Conservation (phyloP, 30 jellyfish, hydroid and myxozoan genomes). For the Aurelia coerulea region DNA sequence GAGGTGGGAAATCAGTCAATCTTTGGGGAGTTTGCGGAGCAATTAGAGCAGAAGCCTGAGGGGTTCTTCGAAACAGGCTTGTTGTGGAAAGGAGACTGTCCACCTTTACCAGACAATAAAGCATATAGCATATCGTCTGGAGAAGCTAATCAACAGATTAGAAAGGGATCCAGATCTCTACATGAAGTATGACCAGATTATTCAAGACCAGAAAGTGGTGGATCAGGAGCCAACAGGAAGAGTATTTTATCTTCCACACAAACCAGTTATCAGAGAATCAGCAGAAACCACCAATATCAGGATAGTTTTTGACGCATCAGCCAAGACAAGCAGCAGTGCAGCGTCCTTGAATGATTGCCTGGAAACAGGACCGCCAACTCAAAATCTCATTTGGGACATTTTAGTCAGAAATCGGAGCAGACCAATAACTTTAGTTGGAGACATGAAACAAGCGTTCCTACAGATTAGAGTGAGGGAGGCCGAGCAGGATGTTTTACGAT, state of each 20-base stretch:
- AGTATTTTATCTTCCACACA: constrained; percentile 66
- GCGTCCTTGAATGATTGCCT: constrained; percentile 85
- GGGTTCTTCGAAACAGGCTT: constrained; percentile 77
- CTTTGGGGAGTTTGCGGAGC: neutral
- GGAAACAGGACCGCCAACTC: constrained; percentile 80
- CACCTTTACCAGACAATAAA: constrained; percentile 47
- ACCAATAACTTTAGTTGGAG: constrained; percentile 41
- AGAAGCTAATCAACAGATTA: constrained; percentile 43
- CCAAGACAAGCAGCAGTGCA: constrained; percentile 35
- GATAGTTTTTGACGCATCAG: constrained; percentile 73
- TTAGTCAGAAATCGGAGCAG: constrained; percentile 52
- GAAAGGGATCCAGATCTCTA: constrained; percentile 60
- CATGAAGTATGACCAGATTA: constrained; percentile 55
- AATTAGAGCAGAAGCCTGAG: constrained; percentile 21
- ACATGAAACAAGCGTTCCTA: constrained; percentile 27
- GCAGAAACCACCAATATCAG: constrained; percentile 65
- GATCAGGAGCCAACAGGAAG: constrained; percentile 27
- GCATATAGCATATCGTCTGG: too few species aligned
- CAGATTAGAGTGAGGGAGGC: constrained; percentile 36
- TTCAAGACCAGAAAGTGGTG: constrained; percentile 62
- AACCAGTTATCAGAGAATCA: constrained; percentile 52
- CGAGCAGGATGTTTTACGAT: constrained; percentile 58
- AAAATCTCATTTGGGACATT: constrained; percentile 50
- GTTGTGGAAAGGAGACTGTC: constrained; percentile 61
- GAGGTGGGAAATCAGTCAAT: constrained; percentile 3